Evolutionary conservation across 2,797 vertebrate species (phyloP).

Genomic region (Characodon lateralis): DNA sequence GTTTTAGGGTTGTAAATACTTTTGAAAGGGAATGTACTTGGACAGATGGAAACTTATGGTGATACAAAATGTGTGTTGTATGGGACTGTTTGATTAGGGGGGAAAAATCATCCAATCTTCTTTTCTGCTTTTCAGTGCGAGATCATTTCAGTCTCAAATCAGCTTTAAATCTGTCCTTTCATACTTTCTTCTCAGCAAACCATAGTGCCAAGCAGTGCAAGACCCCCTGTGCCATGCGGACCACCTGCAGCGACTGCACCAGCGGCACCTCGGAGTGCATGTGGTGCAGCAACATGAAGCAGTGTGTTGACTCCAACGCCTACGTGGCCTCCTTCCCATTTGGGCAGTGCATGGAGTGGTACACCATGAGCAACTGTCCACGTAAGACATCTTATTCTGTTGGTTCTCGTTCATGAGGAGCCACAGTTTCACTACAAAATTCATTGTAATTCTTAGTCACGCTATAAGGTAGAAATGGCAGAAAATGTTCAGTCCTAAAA

Average conservation of each 20-base stretch:
- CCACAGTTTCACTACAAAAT: background rate
- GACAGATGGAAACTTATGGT: no score
- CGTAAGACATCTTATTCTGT: constrained; percentile 78
- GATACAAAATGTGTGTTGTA: no score
- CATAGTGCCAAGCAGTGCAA: constrained; percentile 98
- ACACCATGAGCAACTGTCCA: constrained; percentile 94
- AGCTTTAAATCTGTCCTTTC: background rate
- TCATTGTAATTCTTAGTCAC: background rate
- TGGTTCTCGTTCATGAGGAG: fast-evolving
- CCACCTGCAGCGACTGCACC: constrained; percentile 90
- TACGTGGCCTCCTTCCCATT: constrained; percentile 98
- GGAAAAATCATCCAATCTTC: background rate
- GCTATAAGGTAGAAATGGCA: background rate
- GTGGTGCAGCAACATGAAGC: constrained; percentile 99
- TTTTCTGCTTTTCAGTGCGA: background rate
- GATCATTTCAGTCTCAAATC: no score
- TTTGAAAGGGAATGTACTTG: no score
- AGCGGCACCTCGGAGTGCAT: constrained; percentile 97
- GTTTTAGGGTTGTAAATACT: no score
- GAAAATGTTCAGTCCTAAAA: background rate
- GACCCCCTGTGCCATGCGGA: constrained; percentile 89
- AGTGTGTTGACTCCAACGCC: constrained; percentile 97
- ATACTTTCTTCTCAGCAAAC: constrained; percentile 81
- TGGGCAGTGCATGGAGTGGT: constrained; percentile 99
- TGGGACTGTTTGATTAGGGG: no score